Evolutionary conservation across 2,113 vertebrate genomes (phyloP).

Genomic region (Triplophysa siluroides): DNA sequence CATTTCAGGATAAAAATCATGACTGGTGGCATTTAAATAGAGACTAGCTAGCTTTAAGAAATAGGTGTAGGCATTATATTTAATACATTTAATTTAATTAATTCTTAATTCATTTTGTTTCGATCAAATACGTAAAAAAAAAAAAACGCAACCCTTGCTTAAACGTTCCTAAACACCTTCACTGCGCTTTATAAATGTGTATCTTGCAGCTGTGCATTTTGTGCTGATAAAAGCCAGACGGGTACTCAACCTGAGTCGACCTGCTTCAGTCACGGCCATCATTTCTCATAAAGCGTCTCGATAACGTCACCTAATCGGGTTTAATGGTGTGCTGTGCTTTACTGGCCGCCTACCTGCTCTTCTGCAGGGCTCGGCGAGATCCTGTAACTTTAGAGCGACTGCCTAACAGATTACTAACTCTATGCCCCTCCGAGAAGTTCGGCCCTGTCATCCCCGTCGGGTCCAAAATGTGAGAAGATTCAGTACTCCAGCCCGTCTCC

Average conservation of each 20-base stretch:
- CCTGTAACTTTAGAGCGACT: constrained; percentile 1
- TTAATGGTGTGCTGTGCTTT: background rate
- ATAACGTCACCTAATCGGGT: constrained; percentile 31
- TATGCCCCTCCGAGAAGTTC: background rate
- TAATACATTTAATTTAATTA: too few relatives aligned
- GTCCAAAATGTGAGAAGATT: constrained; percentile 38
- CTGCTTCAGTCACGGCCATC: constrained; percentile 13
- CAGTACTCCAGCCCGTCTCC: constrained; percentile 56
- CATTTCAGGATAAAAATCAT: too few relatives aligned
- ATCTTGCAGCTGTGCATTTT: background rate
- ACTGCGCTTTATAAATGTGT: background rate
- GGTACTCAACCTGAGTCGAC: constrained; percentile 19
- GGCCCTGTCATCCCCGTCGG: constrained; percentile 2
- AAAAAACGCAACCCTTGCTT: background rate
- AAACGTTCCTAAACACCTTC: background rate
- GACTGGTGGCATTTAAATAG: too few relatives aligned
- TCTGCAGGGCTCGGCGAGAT: constrained; percentile 7
- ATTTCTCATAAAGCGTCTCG: constrained; percentile 23
- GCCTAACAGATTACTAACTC: constrained; percentile 5
- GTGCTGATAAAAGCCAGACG: constrained; percentile 26
- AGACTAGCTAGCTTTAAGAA: too few relatives aligned
- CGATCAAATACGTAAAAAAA: constrained; percentile 20
- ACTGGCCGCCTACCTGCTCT: background rate
- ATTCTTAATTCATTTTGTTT: background rate
- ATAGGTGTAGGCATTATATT: too few relatives aligned